Percentiles rank a stretch among this genome's conserved stretches.
phyloP scores from a whole-genome alignment of 2,888 invertebrate genomes.

The Chloromyia formosa region DNA sequence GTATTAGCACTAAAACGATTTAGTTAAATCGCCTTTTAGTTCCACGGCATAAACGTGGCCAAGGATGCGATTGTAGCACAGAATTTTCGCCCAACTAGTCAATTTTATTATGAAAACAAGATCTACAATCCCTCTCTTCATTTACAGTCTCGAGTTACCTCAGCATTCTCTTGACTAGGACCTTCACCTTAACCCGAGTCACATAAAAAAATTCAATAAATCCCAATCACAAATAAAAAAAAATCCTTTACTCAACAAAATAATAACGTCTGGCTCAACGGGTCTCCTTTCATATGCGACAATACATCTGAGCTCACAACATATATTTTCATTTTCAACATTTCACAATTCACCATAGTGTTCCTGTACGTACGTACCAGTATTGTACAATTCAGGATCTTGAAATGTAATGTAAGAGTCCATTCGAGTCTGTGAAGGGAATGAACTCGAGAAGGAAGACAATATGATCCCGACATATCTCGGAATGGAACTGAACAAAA shows the following conservation, averaged over 20 bases:
- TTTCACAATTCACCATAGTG: constrained; percentile 36
- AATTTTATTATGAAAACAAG: no score
- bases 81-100: no score
- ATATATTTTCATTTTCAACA: constrained; percentile 23
- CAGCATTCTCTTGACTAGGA: constrained; percentile 42
- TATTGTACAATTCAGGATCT: constrained; percentile 43
- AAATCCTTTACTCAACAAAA: constrained; percentile 42
- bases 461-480: constrained; percentile 24
- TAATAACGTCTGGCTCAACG: constrained; percentile 52
- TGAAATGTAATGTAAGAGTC: constrained; percentile 28
- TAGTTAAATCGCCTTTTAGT: no score
- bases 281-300: constrained; percentile 48
- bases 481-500: constrained; percentile 15
- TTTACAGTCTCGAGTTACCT: constrained; percentile 16
- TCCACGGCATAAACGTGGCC: no score
- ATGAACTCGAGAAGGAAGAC: constrained; percentile 16
- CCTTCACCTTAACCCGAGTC: constrained; percentile 20
- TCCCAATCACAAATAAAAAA: neutral
- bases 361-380: constrained; percentile 8
- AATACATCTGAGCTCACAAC: constrained; percentile 36
- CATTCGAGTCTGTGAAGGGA: neutral
- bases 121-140: no score
- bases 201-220: constrained; percentile 21
- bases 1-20: no score
- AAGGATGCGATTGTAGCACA: no score